Base-by-base conservation (phyloP, 2,113 vertebrate genomes). In the Urocolius indicus region DNA sequence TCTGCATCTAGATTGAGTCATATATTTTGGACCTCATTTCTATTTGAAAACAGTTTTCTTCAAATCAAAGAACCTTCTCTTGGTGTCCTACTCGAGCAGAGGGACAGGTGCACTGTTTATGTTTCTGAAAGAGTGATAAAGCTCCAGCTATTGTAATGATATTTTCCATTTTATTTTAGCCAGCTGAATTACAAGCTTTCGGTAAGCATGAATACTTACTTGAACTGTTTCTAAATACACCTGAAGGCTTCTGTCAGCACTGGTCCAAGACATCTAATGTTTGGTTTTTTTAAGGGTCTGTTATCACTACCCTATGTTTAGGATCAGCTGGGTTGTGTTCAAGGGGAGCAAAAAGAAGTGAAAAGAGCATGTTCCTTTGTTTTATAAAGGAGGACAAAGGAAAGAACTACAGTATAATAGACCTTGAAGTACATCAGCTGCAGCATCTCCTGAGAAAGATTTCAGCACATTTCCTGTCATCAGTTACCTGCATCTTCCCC, bases 381-480 rank as follows among this genome's bases (percentile, higher is more conserved):
- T 77, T 91, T 36, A 20, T 36, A 73, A 75, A 41, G 34, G 68
- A 74, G 63, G 75, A 76, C 57, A 88, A 91, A 81, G 32, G 58
- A 77, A 94, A 65, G 9, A 36, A 16, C 75, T 63, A 59, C 4
- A 5, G 32, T 22, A 51, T 48, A 69, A 68, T 7, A 93, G 74
- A 84, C 58, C 58, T 87, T 93, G 81, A 84, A 84, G 43, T 73
- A 18, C 45, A 58, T 69, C 29, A 38, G 34, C 84, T 94, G 74
- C 74, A 66, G 24, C 89, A 58, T 75, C 80, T 94, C 58, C 73
- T 82, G 54, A 85, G 81, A 87, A 84, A 59, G 82, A 46, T 49
- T 94, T 91, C 69, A 74, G 32, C 34, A 26, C 3, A 0, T 73
- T 93, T 75, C 48, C n/a, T 90, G 49, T 79, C 49, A 66, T 87